These are phyloP conservation scores for Drosophila imparisetae DNA, from an alignment of 2,888 invertebrate genomes.

Conservation along the genomic window DNA sequence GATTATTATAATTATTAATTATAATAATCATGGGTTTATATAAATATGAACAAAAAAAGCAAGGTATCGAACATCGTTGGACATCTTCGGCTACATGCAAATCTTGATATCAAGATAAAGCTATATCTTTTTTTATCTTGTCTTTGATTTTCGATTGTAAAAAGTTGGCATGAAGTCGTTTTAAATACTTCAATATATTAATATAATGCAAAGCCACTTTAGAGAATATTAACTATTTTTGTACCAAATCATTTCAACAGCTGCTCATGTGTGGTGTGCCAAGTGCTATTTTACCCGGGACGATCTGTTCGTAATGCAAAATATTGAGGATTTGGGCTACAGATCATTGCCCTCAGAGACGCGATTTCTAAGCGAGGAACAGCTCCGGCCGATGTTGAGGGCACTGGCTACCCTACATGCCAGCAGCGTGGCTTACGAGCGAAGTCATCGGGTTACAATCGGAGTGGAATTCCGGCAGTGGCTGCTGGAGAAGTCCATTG, in stretches of 20 bases:
- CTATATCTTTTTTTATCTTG: not conserved
- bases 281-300: conserved; percentile 81
- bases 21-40: not conserved
- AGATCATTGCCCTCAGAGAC: conserved; percentile 43
- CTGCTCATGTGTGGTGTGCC: conserved; percentile 78
- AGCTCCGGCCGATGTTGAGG: conserved; percentile 81
- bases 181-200: not conserved
- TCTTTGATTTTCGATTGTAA: not conserved
- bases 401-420: conserved; percentile 84
- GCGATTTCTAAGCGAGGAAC: conserved; percentile 71
- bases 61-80: not conserved
- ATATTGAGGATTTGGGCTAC: conserved; percentile 80
- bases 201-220: not conserved
- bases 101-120: not conserved
- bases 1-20: not conserved
- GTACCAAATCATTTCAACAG: conserved; percentile 28
- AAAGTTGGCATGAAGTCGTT: not conserved
- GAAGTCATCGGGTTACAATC: conserved; percentile 62
- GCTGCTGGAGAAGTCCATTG: conserved; percentile 70
- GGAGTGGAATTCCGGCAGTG: conserved; percentile 63
- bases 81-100: rapidly evolving
- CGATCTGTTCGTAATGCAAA: conserved; percentile 84
- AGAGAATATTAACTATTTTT: not conserved
- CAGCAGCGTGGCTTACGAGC: conserved; percentile 83
- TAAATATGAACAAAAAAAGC: not conserved